phyloP scores from a whole-genome alignment of 2,797 vertebrate species.

The Clamator glandarius region DNA sequence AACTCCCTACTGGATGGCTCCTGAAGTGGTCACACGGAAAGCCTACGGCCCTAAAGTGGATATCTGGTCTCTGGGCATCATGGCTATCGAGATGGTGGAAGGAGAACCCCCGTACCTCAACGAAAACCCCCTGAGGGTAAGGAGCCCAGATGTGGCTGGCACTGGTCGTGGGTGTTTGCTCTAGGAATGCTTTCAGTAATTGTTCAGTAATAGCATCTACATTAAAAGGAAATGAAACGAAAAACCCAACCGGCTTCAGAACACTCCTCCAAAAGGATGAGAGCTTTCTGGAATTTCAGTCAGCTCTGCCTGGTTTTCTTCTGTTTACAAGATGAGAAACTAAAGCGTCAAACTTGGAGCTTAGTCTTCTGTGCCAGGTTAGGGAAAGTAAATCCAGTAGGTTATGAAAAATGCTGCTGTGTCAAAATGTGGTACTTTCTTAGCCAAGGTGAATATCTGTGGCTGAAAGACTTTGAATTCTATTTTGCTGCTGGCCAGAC shows the following conservation, averaged over 20 bases:
- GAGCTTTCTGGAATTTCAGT: neutral
- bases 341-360: neutral
- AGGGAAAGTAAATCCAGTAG: neutral
- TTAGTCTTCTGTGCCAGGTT: neutral
- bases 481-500: neutral
- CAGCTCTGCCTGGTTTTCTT: neutral
- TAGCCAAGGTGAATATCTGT: neutral
- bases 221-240: rapidly evolving
- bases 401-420: neutral
- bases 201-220: neutral
- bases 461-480: neutral
- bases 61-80: constrained; percentile 98
- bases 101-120: constrained; percentile 98
- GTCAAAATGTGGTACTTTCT: neutral
- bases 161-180: neutral
- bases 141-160: neutral
- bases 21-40: constrained; percentile 96
- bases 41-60: constrained; percentile 98
- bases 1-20: constrained; percentile 99
- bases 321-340: neutral
- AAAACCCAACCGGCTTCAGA: neutral
- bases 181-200: rapidly evolving
- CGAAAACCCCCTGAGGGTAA: constrained; percentile 96
- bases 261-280: neutral
- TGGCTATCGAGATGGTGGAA: constrained; percentile 99